These are phyloP conservation scores for Gadopsis bispinosus DNA, from an alignment of 2,797 vertebrate genomes.

Conservation along the genomic window DNA sequence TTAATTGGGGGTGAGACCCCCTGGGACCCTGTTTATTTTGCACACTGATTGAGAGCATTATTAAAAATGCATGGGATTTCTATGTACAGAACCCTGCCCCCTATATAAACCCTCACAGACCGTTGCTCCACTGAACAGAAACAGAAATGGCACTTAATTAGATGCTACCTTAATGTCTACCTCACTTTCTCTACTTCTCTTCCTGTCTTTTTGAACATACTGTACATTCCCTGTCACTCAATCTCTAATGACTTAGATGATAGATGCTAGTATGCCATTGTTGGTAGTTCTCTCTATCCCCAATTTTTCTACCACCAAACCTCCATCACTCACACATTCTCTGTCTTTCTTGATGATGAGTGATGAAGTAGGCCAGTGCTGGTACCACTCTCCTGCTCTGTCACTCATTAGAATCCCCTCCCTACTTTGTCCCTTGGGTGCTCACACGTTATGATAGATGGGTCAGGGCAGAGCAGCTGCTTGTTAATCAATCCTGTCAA, in stretches of 20 bases:
- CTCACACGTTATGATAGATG: slow-evolving; percentile 63
- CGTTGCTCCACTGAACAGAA: neutral
- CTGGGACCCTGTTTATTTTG: too few relatives aligned
- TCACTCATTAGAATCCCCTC: slow-evolving; percentile 70
- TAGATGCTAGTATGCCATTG: slow-evolving; percentile 38
- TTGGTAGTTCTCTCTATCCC: slow-evolving; percentile 27
- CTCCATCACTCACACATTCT: neutral
- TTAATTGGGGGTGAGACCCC: too few relatives aligned
- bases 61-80: neutral
- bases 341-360: slow-evolving; percentile 56
- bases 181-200: neutral
- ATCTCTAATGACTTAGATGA: slow-evolving; percentile 49
- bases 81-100: too few relatives aligned
- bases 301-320: slow-evolving; percentile 22
- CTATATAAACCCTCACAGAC: neutral
- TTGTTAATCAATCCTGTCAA: slow-evolving; percentile 71
- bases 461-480: slow-evolving; percentile 48
- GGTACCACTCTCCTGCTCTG: slow-evolving; percentile 54
- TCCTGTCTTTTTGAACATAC: neutral
- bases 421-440: slow-evolving; percentile 51
- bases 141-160: slow-evolving; percentile 19
- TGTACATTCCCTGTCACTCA: neutral
- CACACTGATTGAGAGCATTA: too few relatives aligned
- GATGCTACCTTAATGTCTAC: neutral
- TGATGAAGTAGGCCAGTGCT: slow-evolving; percentile 53